A percentile compares a stretch with the other conserved stretches of the same genome.
These are phyloP conservation scores for Hirudo medicinalis DNA, from an alignment of 1,140 invertebrate species.

Conservation along the genomic window DNA sequence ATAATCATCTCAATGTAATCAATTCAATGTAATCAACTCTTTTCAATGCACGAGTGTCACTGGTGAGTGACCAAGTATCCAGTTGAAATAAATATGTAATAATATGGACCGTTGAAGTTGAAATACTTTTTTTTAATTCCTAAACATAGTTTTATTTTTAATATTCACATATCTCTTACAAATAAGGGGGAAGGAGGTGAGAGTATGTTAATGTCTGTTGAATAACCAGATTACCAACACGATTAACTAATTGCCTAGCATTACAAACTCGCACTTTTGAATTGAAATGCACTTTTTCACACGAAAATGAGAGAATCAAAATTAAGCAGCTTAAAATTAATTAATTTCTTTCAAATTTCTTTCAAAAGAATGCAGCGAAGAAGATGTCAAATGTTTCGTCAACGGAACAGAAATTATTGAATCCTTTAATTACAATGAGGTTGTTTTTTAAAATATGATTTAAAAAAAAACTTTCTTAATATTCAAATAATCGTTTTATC, in stretches of 20 bases:
- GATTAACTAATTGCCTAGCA: too few species aligned
- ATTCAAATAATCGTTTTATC: neutral
- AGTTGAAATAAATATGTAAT: neutral
- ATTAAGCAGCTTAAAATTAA: neutral
- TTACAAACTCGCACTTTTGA: too few species aligned
- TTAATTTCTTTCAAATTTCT: neutral
- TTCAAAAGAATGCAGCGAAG: slow-evolving; percentile 1
- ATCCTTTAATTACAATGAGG: neutral
- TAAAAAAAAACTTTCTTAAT: neutral
- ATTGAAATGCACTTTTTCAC: too few species aligned
- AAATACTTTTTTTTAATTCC: neutral
- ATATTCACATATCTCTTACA: neutral
- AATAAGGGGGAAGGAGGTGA: too few species aligned
- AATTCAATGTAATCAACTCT: neutral
- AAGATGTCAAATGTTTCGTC: neutral
- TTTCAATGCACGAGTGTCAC: neutral
- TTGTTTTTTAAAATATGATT: neutral
- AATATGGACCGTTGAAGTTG: neutral
- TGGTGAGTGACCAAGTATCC: neutral
- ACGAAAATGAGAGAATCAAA: too few species aligned
- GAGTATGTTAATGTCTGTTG: too few species aligned
- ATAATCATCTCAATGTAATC: neutral
- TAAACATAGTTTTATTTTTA: neutral
- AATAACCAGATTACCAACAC: too few species aligned
- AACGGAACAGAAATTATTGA: slow-evolving; percentile 16